Percentiles rank a stretch among this genome's conserved stretches.
These are phyloP conservation scores for Loxodonta africana DNA, from an alignment of 2,113 vertebrate genomes.

Conservation along the genomic window DNA sequence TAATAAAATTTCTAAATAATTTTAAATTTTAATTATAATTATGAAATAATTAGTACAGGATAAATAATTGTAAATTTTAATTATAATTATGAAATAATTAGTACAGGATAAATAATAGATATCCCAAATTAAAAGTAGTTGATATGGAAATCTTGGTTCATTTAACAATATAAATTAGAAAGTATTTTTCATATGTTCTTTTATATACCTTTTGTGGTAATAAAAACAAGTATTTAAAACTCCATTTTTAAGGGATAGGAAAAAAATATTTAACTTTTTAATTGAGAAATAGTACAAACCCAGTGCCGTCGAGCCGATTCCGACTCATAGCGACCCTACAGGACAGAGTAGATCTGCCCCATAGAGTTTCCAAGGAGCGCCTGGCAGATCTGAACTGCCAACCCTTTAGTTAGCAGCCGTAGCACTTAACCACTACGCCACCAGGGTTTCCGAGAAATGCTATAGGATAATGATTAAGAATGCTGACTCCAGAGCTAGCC, in stretches of 20 bases:
- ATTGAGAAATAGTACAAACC: neutral
- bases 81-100: slow-evolving; percentile 22
- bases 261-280: neutral
- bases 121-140: neutral
- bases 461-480: neutral
- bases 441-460: too few species aligned
- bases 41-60: neutral
- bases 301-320: too few species aligned
- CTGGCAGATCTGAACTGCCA: too few species aligned
- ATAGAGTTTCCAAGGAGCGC: too few species aligned
- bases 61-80: slow-evolving; percentile 37
- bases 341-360: too few species aligned
- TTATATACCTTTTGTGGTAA: neutral
- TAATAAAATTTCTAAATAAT: neutral
- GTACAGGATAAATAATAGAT: neutral
- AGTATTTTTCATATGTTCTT: neutral
- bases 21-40: slow-evolving; percentile 35
- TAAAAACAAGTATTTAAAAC: neutral
- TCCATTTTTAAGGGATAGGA: neutral
- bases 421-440: too few species aligned
- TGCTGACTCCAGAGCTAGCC: neutral
- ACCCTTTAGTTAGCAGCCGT: too few species aligned
- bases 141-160: neutral
- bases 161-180: neutral
- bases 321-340: too few species aligned